Percentiles rank a stretch among this genome's conserved stretches.
These are phyloP conservation scores for Drosophila monieri DNA, from an alignment of 2,888 invertebrate species.

Conservation along the genomic window DNA sequence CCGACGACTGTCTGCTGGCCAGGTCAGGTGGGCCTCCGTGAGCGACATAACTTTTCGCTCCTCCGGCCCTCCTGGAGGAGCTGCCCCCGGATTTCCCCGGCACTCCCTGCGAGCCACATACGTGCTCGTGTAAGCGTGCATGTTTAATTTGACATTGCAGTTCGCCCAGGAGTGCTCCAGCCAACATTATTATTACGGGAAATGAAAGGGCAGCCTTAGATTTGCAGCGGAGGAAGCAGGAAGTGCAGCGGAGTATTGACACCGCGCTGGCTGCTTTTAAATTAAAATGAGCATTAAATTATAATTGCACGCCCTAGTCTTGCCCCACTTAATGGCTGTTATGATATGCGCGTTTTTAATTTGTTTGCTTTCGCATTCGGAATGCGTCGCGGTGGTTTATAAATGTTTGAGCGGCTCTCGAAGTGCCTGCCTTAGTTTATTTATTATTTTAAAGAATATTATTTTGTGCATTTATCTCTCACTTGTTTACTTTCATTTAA, in stretches of 20 bases:
- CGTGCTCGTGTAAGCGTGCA: slow-evolving; percentile 69
- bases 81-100: background rate
- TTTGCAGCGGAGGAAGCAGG: background rate
- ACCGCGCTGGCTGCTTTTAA: slow-evolving; percentile 31
- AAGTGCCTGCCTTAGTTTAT: slow-evolving; percentile 26
- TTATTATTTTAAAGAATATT: slow-evolving; percentile 21
- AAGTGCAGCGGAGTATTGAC: slow-evolving; percentile 5
- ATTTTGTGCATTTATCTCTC: slow-evolving; percentile 37
- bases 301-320: slow-evolving; percentile 42
- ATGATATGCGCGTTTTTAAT: slow-evolving; percentile 41
- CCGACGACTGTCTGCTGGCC: slow-evolving; percentile 40
- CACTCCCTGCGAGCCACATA: slow-evolving; percentile 4
- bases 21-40: slow-evolving; percentile 23
- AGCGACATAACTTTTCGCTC: slow-evolving; percentile 54
- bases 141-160: slow-evolving; percentile 72
- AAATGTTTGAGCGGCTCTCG: slow-evolving; percentile 31
- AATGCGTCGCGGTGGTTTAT: slow-evolving; percentile 2
- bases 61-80: background rate
- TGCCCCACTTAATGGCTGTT: slow-evolving; percentile 36
- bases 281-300: slow-evolving; percentile 51
- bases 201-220: slow-evolving; percentile 17
- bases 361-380: slow-evolving; percentile 35
- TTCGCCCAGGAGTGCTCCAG: slow-evolving; percentile 39
- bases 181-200: slow-evolving; percentile 34
- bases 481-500: slow-evolving; percentile 43